Evolutionary conservation across 2,888 invertebrate species (phyloP), one percentile per base, ranked within the genome.

Genomic region (Zonitis immaculata): DNA sequence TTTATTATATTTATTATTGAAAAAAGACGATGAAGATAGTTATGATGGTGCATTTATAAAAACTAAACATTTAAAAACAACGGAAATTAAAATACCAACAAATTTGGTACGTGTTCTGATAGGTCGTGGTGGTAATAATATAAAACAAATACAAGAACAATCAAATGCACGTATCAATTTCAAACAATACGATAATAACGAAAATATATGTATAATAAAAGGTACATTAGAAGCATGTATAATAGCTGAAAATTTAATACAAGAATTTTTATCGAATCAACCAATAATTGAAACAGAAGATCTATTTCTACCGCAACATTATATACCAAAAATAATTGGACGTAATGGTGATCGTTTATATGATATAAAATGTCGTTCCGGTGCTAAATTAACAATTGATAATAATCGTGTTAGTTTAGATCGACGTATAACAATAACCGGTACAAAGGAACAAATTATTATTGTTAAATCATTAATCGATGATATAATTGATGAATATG

Each of bases 261-360:
- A 83, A 8, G 85, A 86, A 58, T 81, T 85, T 52, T 79, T 90
- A 1, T 59, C 55, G 1, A 85, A 86, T 63, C 86, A 89, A 64
- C 87, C 90, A 0, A 71, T 82, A 0, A 79, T 88, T 27, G 80
- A 85, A 27, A 82, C 82, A n/a, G 82, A 84, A 47, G 84, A 82
- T 57, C 78, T 89, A 43, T 78, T 76, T 53, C 84, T 93, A 1
- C 87, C 91, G 0, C 76, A 79, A 46, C 81, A 80, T 72, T 78
- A 84, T 20, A 81, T 86, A 47, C 87, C 87, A 1, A 82, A 83
- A 67, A 84, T 95, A 47, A 89, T 91, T 65, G 93, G 90, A 1
- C 77, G 83, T 46, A 83, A 84, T 47, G 91, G 91, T 1, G 87
- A 87, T 49, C 83, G 78, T 42, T 83, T 93, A 47, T 81, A 82